Percentiles rank a stretch among this genome's conserved stretches.
phyloP scores from a whole-genome alignment of 2,113 vertebrate species.

The Perognathus longimembris region DNA sequence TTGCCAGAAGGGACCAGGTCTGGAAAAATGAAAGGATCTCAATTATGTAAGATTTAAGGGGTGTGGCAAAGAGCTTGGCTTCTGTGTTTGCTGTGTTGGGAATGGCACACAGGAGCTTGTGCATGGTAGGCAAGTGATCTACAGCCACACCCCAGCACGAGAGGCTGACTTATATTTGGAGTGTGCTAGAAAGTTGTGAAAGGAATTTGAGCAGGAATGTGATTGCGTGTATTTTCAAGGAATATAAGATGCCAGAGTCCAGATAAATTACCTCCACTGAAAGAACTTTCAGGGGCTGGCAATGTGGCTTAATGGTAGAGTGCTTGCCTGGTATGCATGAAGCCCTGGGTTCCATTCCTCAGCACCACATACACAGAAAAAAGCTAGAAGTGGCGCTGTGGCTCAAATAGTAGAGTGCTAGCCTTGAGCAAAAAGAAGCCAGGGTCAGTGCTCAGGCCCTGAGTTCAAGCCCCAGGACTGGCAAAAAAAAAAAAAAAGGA shows the following conservation, averaged over 20 bases:
- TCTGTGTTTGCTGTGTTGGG: neutral
- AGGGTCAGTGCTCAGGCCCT: no score
- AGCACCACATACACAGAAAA: no score
- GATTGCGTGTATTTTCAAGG: neutral
- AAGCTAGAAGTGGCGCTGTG: no score
- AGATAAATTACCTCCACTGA: neutral
- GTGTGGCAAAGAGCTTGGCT: neutral
- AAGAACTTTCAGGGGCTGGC: neutral
- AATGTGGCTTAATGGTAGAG: no score
- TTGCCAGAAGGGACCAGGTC: neutral
- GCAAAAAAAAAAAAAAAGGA: no score
- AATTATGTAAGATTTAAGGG: neutral
- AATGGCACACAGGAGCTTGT: neutral
- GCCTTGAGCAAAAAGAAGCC: no score
- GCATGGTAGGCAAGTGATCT: neutral
- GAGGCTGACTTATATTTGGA: neutral
- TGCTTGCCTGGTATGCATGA: no score
- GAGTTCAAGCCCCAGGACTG: no score
- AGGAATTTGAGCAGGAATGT: conserved; percentile 4
- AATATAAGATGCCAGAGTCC: neutral
- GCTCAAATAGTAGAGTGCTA: no score
- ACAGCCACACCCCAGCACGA: neutral
- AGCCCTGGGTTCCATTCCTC: no score
- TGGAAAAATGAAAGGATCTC: neutral
- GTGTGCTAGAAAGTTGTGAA: neutral